Conservation (phyloP, 2,888 invertebrate species). For the Spatulosminthurus flaviceps region DNA sequence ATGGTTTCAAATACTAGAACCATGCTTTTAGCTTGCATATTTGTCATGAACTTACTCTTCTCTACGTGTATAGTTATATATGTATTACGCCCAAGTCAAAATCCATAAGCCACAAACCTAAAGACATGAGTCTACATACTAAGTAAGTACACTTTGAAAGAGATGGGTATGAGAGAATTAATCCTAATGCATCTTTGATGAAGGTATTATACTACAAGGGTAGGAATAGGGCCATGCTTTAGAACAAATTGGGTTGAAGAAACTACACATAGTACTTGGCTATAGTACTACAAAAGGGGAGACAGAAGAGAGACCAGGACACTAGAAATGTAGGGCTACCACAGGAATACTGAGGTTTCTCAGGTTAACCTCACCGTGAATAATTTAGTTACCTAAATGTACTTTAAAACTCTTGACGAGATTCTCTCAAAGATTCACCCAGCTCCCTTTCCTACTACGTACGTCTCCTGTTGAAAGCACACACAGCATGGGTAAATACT, state of each 20-base stretch:
- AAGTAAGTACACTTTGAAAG: background rate
- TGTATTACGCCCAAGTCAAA: too few species aligned
- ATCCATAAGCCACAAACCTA: too few species aligned
- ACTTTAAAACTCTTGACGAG: slow-evolving; percentile 10
- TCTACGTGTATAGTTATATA: too few species aligned
- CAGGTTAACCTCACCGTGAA: slow-evolving; percentile 36
- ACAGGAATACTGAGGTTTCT: slow-evolving; percentile 33
- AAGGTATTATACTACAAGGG: background rate
- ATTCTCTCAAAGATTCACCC: too few species aligned
- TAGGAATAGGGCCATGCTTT: background rate
- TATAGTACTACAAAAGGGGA: background rate
- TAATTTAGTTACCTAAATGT: slow-evolving; percentile 37
- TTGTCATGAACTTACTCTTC: too few species aligned
- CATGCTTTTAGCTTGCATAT: too few species aligned
- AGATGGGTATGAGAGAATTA: background rate
- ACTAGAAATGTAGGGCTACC: background rate
- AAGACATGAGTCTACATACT: too few species aligned
- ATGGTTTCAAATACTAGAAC: too few species aligned
- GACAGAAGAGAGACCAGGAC: background rate
- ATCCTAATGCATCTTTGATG: slow-evolving; percentile 14
- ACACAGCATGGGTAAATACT: too few species aligned
- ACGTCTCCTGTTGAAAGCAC: too few species aligned
- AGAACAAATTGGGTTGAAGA: background rate
- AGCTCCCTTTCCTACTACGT: too few species aligned
- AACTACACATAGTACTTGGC: background rate